Percentiles rank a stretch among this genome's conserved stretches.
phyloP scores from a whole-genome alignment of 2,797 vertebrate species.

The Propithecus perrieri region DNA sequence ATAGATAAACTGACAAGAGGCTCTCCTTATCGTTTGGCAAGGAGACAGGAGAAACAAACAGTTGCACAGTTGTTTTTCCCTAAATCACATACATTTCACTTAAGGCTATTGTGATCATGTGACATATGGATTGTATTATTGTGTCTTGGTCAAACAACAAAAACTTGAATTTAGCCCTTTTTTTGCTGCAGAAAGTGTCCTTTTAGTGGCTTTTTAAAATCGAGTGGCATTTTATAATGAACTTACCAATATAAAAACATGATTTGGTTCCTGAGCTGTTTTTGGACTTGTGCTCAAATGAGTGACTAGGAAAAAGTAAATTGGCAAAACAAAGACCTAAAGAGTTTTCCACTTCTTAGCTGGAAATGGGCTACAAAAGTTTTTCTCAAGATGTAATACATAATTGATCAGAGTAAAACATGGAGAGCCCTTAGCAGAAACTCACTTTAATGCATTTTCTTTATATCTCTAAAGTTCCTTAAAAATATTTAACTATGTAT shows the following conservation, averaged over 20 bases:
- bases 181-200: conserved; percentile 74
- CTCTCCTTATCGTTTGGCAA: background rate
- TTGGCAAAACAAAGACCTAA: background rate
- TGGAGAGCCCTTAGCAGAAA: conserved; percentile 10
- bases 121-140: background rate
- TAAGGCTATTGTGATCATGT: background rate
- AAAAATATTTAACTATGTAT: background rate
- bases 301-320: background rate
- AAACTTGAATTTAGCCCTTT: conserved; percentile 77
- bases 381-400: background rate
- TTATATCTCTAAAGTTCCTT: conserved; percentile 45
- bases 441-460: conserved; percentile 15
- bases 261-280: conserved; percentile 1
- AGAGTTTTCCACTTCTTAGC: conserved; percentile 1
- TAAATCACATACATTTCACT: background rate
- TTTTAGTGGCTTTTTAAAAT: conserved; percentile 71
- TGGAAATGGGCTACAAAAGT: background rate
- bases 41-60: background rate
- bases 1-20: background rate
- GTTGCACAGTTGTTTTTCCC: background rate
- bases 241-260: conserved; percentile 57
- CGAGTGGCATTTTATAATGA: conserved; percentile 67
- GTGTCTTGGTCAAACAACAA: conserved; percentile 44
- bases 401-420: background rate
- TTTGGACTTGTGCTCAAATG: conserved; percentile 38